Evolutionary conservation across 2,888 invertebrate species (phyloP).

Genomic region (Nomada ferruginata): DNA sequence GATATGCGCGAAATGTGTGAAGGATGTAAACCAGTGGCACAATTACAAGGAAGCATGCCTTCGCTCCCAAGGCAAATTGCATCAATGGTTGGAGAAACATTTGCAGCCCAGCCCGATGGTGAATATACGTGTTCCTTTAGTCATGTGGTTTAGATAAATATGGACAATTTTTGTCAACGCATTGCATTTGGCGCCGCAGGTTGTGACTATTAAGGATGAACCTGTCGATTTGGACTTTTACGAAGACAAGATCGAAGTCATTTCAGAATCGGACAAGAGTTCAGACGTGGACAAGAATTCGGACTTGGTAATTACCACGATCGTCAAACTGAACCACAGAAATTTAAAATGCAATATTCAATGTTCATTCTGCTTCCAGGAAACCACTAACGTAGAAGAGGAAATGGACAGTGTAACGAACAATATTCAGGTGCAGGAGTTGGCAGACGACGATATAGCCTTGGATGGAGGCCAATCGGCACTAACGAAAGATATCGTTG

Average conservation of each 20-base stretch:
- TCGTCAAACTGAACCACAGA: not conserved
- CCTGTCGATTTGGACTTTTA: slow-evolving; percentile 84
- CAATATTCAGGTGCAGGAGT: slow-evolving; percentile 6
- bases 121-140: slow-evolving; percentile 11
- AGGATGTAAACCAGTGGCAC: slow-evolving; percentile 89
- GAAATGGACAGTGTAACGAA: not conserved
- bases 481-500: slow-evolving; percentile 14
- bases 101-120: slow-evolving; percentile 63
- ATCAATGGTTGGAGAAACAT: slow-evolving; percentile 85
- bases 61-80: slow-evolving; percentile 88
- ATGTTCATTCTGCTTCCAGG: slow-evolving; percentile 21
- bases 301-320: not conserved
- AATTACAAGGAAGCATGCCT: slow-evolving; percentile 88
- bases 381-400: slow-evolving; percentile 1
- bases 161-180: not conserved
- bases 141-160: not conserved
- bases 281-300: slow-evolving; percentile 24
- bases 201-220: slow-evolving; percentile 86
- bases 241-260: slow-evolving; percentile 66
- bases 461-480: not conserved
- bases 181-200: slow-evolving; percentile 67
- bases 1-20: slow-evolving; percentile 88
- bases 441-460: slow-evolving; percentile 21
- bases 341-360: not conserved
- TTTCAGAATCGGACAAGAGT: slow-evolving; percentile 53